Percentiles rank a stretch among this genome's conserved stretches.
phyloP scores from a whole-genome alignment of 2,113 vertebrate genomes.

The Triplophysa siluroides region DNA sequence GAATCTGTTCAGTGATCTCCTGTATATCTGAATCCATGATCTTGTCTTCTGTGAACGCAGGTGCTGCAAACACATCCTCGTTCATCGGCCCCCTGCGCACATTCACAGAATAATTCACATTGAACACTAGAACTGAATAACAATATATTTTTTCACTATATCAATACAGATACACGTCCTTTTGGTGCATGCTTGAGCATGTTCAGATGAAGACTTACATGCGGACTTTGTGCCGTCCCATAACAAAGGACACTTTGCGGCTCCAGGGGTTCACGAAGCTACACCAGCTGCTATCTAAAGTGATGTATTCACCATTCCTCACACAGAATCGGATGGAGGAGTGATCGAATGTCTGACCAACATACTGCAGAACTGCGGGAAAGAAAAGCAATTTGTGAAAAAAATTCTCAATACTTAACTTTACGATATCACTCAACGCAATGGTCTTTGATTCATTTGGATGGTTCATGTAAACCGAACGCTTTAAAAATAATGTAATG shows the following conservation, averaged over 20 bases:
- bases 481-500: too few relatives aligned
- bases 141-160: background rate
- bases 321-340: slow-evolving; percentile 90
- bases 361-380: slow-evolving; percentile 81
- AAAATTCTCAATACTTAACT: too few relatives aligned
- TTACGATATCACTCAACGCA: too few relatives aligned
- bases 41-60: slow-evolving; percentile 72
- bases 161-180: background rate
- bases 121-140: background rate
- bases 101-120: slow-evolving; percentile 55
- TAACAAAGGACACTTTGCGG: slow-evolving; percentile 91
- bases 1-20: slow-evolving; percentile 92
- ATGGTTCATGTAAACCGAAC: too few relatives aligned
- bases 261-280: slow-evolving; percentile 97
- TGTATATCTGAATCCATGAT: slow-evolving; percentile 79
- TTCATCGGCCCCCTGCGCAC: slow-evolving; percentile 87
- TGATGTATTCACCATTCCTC: slow-evolving; percentile 90
- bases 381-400: background rate
- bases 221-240: slow-evolving; percentile 93
- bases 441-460: too few relatives aligned
- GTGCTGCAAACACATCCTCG: slow-evolving; percentile 87
- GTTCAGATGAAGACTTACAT: slow-evolving; percentile 73
- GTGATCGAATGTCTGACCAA: slow-evolving; percentile 92
- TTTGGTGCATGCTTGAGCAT: background rate
- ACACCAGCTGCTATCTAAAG: slow-evolving; percentile 95